Evolutionary conservation across 2,113 vertebrate species (phyloP).

Genomic region (Notothenia rossii): DNA sequence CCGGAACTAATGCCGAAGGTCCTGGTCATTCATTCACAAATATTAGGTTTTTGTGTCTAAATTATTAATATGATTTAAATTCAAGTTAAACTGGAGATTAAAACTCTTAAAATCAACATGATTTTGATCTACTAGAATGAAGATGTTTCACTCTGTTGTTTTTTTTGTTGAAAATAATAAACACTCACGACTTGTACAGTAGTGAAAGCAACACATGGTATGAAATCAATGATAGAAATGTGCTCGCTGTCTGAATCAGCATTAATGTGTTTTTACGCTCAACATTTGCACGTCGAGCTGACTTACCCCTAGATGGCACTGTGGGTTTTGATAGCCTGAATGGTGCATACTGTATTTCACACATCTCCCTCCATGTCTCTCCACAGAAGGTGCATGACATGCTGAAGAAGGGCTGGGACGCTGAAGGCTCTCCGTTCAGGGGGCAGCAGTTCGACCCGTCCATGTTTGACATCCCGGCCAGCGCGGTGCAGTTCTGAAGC

Average conservation of each 20-base stretch:
- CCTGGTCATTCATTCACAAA: too few species aligned
- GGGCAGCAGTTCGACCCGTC: conserved; percentile 96
- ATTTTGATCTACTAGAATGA: not conserved
- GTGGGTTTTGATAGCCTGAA: not conserved
- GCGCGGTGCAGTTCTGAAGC: conserved; percentile 94
- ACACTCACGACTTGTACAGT: not conserved
- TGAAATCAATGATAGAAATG: not conserved
- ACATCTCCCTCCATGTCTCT: not conserved
- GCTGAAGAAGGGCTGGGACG: conserved; percentile 99
- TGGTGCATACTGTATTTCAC: not conserved
- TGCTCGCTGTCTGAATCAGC: not conserved
- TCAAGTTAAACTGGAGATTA: not conserved
- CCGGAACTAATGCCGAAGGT: too few species aligned
- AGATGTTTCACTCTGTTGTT: not conserved
- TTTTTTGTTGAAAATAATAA: too few species aligned
- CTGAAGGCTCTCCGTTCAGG: conserved; percentile 95
- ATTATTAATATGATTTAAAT: not conserved
- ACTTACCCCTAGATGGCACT: conserved; percentile 33
- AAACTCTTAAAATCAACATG: not conserved
- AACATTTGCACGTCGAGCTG: too few species aligned
- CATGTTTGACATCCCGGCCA: conserved; percentile 96
- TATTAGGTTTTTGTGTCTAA: not conserved
- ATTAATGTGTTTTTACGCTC: not conserved
- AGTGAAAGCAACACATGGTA: not conserved
- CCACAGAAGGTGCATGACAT: conserved; percentile 96